Base-by-base conservation (phyloP, 2,888 invertebrate genomes). In the Cataglyphis cursor region DNA sequence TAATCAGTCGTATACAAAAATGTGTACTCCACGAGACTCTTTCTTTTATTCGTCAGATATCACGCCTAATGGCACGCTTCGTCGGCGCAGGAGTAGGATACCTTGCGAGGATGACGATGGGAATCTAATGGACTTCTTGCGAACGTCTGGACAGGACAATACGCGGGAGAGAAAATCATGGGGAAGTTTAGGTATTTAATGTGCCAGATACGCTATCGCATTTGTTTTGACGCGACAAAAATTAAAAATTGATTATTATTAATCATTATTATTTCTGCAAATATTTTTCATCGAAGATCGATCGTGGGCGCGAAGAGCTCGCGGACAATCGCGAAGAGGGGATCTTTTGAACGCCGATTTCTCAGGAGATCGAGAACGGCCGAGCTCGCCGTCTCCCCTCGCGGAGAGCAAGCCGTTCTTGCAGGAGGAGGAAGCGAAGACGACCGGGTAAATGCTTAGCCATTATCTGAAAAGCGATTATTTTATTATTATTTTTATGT, bases 11-110 rank as follows among this genome's bases (percentile, higher is more conserved):
- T 15, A 9, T 24, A 44, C 28, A 5, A 28, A 12, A 8, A 41
- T 21, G 15, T n/a, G 8, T 28, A 48, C 21, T 54, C 4, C 28
- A 66, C 15, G 21, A 44, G 1, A 38, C 8, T 68, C 28, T 70
- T 80, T 68, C n/a, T 84, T 48, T 80, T 38, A 38, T 35, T n/a
- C 82, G 83, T 82, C 95, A 96, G 98, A 98, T 93, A 97, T 98
- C 59, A 98, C 98, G 5, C 98, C 98, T 18, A 98, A 98, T 88
- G 98, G 98, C 48, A 98, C 98, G 88, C 95, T 98, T 57, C 96
- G 98, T 28, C 96, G 98, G 51, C 96, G 98, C 64, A 96, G 98
- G 90, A 97, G 98, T 93, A 96, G 98, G 44, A 97, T 98, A 24
- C 96, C 98, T 0, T 97, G 97, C 5, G 98, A 97, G 93, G 97